Percentiles rank a stretch among this genome's conserved stretches.
These are phyloP conservation scores for Oreonectes daqikongensis DNA, from an alignment of 2,797 vertebrate genomes.

Conservation along the genomic window DNA sequence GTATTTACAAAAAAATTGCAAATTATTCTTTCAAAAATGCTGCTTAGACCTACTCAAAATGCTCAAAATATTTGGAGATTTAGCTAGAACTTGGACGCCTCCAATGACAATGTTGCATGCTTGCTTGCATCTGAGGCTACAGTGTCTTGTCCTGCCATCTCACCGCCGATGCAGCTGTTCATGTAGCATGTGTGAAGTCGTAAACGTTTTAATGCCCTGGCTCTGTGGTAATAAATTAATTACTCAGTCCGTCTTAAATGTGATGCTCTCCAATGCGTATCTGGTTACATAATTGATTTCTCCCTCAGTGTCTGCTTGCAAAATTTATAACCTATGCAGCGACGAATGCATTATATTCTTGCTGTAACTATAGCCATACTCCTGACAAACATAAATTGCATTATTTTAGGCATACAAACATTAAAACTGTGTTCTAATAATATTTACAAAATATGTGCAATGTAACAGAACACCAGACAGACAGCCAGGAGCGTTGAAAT, in stretches of 20 bases:
- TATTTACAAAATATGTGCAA: background rate
- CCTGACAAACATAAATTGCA: background rate
- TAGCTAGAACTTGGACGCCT: background rate
- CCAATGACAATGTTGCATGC: background rate
- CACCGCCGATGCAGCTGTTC: slow-evolving; percentile 77
- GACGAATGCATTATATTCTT: background rate
- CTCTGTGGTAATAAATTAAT: slow-evolving; percentile 80
- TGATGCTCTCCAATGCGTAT: slow-evolving; percentile 6
- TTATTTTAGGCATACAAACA: background rate
- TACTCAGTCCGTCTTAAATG: slow-evolving; percentile 59
- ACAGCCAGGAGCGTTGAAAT: background rate
- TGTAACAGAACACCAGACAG: background rate
- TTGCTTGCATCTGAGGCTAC: background rate
- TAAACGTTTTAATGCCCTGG: slow-evolving; percentile 91
- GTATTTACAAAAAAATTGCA: background rate
- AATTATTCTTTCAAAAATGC: background rate
- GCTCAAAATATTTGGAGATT: background rate
- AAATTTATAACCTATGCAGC: slow-evolving; percentile 57
- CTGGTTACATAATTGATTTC: slow-evolving; percentile 33
- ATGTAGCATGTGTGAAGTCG: slow-evolving; percentile 91
- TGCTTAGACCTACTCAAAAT: background rate
- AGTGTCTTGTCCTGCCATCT: slow-evolving; percentile 51
- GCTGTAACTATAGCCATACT: too few relatives aligned
- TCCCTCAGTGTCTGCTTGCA: slow-evolving; percentile 61
- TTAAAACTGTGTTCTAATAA: background rate